Conservation (phyloP, 2,113 vertebrate genomes). For the Clupea harengus region DNA sequence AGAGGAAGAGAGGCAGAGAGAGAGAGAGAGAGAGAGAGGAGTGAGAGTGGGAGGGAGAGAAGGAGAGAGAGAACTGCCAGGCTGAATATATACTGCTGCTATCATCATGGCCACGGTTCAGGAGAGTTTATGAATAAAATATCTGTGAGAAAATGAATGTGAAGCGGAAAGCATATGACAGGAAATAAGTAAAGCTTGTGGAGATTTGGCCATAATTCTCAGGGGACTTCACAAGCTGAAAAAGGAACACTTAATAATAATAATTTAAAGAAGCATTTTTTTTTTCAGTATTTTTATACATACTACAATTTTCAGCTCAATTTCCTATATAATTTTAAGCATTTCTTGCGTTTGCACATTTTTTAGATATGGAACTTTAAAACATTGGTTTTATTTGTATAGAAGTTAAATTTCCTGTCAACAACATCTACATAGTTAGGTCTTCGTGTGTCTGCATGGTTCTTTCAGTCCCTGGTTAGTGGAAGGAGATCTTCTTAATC, state of each 20-base stretch:
- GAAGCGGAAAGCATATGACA: not conserved
- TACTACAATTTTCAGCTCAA: too few relatives aligned
- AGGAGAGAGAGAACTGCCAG: not conserved
- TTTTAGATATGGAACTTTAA: too few relatives aligned
- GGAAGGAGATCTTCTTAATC: not conserved
- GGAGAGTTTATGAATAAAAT: not conserved
- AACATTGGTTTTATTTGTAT: too few relatives aligned
- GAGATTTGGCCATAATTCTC: not conserved
- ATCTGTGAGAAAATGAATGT: not conserved
- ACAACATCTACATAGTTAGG: too few relatives aligned
- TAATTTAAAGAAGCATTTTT: not conserved
- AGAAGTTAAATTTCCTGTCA: too few relatives aligned
- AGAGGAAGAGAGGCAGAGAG: not conserved
- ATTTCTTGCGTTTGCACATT: too few relatives aligned
- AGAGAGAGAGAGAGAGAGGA: not conserved
- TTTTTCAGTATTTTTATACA: too few relatives aligned
- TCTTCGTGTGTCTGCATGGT: too few relatives aligned
- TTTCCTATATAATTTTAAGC: too few relatives aligned
- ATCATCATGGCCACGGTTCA: not conserved
- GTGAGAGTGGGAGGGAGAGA: not conserved
- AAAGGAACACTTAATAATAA: not conserved
- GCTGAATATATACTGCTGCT: not conserved
- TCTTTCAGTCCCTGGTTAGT: not conserved
- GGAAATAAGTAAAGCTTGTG: not conserved
- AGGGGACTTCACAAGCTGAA: not conserved